Evolutionary conservation across 1,140 invertebrate genomes (phyloP).

Genomic region (Leptopilina clavipes): DNA sequence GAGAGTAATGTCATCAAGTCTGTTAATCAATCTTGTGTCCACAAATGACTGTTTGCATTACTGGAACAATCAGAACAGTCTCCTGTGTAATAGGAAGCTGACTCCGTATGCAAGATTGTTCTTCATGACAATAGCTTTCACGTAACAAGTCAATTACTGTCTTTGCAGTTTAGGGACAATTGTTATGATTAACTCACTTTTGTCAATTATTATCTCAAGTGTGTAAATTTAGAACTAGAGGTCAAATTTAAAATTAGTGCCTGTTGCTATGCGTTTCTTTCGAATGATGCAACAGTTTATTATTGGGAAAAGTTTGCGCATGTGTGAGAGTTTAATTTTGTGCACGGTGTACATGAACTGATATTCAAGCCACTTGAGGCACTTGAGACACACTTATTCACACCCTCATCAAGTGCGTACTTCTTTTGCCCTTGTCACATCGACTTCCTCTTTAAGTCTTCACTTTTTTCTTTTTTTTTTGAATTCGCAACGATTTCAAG

Average conservation of each 20-base stretch:
- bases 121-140: slow-evolving; percentile 29
- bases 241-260: neutral
- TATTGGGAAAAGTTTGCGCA: slow-evolving; percentile 34
- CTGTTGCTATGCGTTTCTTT: neutral
- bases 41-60: slow-evolving; percentile 30
- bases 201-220: neutral
- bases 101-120: slow-evolving; percentile 12
- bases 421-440: slow-evolving; percentile 42
- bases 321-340: slow-evolving; percentile 59
- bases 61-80: slow-evolving; percentile 24
- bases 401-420: slow-evolving; percentile 62
- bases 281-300: neutral
- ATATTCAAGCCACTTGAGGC: slow-evolving; percentile 59
- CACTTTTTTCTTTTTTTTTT: neutral
- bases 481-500: slow-evolving; percentile 33
- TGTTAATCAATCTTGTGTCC: slow-evolving; percentile 12
- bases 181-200: slow-evolving; percentile 8
- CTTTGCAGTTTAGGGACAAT: neutral
- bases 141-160: slow-evolving; percentile 27
- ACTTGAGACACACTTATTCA: slow-evolving; percentile 68
- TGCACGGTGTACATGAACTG: slow-evolving; percentile 45
- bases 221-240: neutral
- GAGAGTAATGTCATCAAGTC: neutral
- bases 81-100: slow-evolving; percentile 25
- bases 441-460: slow-evolving; percentile 1